These are phyloP conservation scores for Zootoca vivipara DNA, from an alignment of 2,113 vertebrate species.

Conservation along the genomic window DNA sequence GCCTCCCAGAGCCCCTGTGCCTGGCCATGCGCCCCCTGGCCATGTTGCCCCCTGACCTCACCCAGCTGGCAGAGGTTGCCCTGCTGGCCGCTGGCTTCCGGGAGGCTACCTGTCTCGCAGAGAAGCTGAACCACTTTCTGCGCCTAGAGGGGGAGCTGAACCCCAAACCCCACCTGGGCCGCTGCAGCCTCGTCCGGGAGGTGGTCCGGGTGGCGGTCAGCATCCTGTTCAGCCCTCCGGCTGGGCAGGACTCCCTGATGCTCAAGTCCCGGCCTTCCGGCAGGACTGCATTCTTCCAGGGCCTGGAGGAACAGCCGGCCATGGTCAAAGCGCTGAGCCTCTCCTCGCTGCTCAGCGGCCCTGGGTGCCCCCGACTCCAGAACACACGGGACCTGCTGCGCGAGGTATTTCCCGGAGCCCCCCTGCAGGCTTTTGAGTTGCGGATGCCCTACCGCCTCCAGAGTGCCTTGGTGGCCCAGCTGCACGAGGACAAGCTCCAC, in stretches of 20 bases:
- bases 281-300: neutral
- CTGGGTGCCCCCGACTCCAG: conserved; percentile 50
- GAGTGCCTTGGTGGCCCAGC: conserved; percentile 68
- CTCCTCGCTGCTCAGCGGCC: conserved; percentile 59
- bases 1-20: conserved; percentile 74
- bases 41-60: conserved; percentile 74
- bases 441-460: conserved; percentile 47
- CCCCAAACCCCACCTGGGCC: conserved; percentile 67
- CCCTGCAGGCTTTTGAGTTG: conserved; percentile 46
- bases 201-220: conserved; percentile 66
- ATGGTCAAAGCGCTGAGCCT: conserved; percentile 75
- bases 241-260: rapidly evolving
- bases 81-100: conserved; percentile 79
- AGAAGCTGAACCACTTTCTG: conserved; percentile 75
- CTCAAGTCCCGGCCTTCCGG: neutral
- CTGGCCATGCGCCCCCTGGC: conserved; percentile 78
- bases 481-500: conserved; percentile 68
- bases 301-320: conserved; percentile 74
- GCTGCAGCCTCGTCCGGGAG: conserved; percentile 73
- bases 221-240: neutral
- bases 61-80: conserved; percentile 76
- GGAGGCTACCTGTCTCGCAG: conserved; percentile 75
- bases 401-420: conserved; percentile 74
- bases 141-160: conserved; percentile 71
- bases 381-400: conserved; percentile 73